Evolutionary conservation across 2,113 vertebrate genomes (phyloP).

Genomic region (Leptodactylus fuscus): DNA sequence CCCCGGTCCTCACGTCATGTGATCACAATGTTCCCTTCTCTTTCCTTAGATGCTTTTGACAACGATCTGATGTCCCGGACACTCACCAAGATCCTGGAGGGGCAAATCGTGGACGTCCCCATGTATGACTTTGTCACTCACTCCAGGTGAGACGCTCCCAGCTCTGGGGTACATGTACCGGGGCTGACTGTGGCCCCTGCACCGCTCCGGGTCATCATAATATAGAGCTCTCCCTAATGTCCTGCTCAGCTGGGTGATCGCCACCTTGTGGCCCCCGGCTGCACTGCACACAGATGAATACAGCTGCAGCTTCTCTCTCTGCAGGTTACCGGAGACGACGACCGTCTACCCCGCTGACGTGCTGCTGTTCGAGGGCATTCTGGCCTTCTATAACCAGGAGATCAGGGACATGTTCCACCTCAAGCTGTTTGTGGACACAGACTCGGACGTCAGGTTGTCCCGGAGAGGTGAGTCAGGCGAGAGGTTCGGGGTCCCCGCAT

Average conservation of each 20-base stretch:
- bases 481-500: too few relatives aligned
- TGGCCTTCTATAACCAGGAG: constrained; percentile 93
- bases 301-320: background rate
- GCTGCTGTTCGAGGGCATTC: constrained; percentile 93
- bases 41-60: constrained; percentile 89
- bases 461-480: constrained; percentile 89
- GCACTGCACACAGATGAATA: too few relatives aligned
- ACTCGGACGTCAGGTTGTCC: constrained; percentile 92
- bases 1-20: background rate
- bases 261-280: background rate
- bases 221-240: too few relatives aligned
- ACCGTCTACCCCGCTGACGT: constrained; percentile 92
- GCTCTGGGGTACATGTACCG: too few relatives aligned
- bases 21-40: background rate
- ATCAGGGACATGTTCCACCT: constrained; percentile 98
- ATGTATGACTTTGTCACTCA: constrained; percentile 95
- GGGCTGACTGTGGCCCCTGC: too few relatives aligned
- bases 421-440: constrained; percentile 96
- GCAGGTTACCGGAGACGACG: constrained; percentile 83
- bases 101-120: constrained; percentile 89
- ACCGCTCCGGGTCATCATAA: too few relatives aligned
- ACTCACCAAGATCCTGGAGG: constrained; percentile 88
- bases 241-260: background rate
- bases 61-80: constrained; percentile 92
- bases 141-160: constrained; percentile 80